Evolutionary conservation across 2,888 invertebrate species (phyloP), one percentile per base, ranked within the genome.

Genomic region (Lasius fuliginosus): DNA sequence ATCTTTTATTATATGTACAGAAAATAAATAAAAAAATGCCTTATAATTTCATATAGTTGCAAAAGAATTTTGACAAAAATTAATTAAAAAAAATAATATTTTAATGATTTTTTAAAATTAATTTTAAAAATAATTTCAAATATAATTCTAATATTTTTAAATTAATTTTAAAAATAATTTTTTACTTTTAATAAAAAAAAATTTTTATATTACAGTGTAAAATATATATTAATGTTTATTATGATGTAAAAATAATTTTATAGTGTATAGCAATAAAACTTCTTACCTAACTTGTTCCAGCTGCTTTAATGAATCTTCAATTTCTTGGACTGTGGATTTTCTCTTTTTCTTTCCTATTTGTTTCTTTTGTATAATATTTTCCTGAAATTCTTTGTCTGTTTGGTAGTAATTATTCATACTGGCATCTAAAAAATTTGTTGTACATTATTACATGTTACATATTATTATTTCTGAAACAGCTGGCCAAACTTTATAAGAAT

Each of bases 281-380:
- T 46, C 12, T 68, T 69, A 77, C 77, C 15, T n/a, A n/a, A 5
- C 11, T 82, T 85, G 27, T 53, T 68, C 36, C 62, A 40, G 3
- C 71, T 64, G 12, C 23, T 27, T 18, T 9, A n/a, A 9, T 15
- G 82, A 30, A n/a, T 75, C n/a, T 12, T 42, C 9, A 30, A 6
- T 71, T 42, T 69, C 30, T 36, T 84, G 58, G 1, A 23, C 18
- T n/a, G 56, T 82, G n/a, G 27, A 77, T 36, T 71, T 79, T 40
- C 53, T 79, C 18, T 73, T 87, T 23, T 67, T 87, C 18, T 33
- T 83, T 65, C 40, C 30, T 23, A 30, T 82, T 49, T n/a, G 71
- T 64, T 75, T 82, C 40, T 74, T 77, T 58, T 58, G 49, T 8
- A 27, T 56, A 18, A 49, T 6, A 11, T 56, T 46, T 8, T 81